Evolutionary conservation across 2,888 invertebrate species (phyloP).

Genomic region (Leptinotarsa rubiginosa): DNA sequence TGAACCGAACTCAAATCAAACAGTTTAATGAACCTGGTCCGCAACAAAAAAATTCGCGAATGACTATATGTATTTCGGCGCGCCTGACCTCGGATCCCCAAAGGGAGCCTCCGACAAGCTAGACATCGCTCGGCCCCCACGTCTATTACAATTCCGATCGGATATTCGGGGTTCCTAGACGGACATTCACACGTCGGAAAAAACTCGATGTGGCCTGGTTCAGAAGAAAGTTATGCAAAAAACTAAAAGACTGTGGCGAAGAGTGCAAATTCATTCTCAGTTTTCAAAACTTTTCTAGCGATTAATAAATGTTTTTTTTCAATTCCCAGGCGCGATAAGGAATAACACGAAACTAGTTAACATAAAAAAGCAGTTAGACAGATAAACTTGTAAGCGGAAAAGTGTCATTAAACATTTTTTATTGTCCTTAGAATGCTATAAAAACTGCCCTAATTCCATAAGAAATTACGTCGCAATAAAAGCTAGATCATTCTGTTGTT

Average conservation of each 20-base stretch:
- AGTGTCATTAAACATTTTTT: neutral
- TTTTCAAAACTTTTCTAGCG: neutral
- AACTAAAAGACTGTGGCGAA: neutral
- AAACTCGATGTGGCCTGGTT: constrained; percentile 15
- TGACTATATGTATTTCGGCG: constrained; percentile 60
- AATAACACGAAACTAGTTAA: constrained; percentile 2
- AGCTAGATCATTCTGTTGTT: constrained; percentile 21
- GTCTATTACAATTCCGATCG: constrained; percentile 60
- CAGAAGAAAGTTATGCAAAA: constrained; percentile 1
- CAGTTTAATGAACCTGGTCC: constrained; percentile 56
- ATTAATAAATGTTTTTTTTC: neutral
- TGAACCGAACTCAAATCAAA: constrained; percentile 52
- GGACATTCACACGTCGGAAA: constrained; percentile 8
- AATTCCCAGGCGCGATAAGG: constrained; percentile 11
- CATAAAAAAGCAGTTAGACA: constrained; percentile 8
- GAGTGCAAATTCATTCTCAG: neutral
- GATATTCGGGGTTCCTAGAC: constrained; percentile 58
- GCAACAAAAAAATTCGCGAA: constrained; percentile 62
- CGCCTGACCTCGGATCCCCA: constrained; percentile 56
- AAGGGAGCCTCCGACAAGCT: constrained; percentile 58
- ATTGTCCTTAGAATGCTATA: neutral
- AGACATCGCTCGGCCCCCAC: constrained; percentile 55
- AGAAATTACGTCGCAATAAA: constrained; percentile 29
- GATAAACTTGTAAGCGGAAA: neutral
- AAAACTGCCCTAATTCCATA: constrained; percentile 21